phyloP scores from a whole-genome alignment of 2,113 vertebrate genomes.

The Xiphophorus hellerii region DNA sequence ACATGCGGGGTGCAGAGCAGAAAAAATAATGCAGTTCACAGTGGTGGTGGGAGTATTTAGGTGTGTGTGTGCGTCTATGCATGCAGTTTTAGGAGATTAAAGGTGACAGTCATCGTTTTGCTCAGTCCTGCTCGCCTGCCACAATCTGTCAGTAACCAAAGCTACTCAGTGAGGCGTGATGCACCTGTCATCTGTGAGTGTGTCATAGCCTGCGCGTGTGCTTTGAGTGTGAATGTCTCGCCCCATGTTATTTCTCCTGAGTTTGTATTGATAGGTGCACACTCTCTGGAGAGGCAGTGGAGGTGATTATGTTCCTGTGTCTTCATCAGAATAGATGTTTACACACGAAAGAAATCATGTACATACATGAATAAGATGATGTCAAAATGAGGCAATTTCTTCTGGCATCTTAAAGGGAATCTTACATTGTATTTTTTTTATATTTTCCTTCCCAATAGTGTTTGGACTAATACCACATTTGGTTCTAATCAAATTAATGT shows the following conservation, averaged over 20 bases:
- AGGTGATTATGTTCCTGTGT: not conserved
- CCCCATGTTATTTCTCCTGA: constrained; percentile 34
- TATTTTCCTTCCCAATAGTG: not conserved
- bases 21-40: constrained; percentile 25
- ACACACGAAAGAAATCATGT: not conserved
- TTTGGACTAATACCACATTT: not conserved
- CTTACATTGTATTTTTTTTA: not conserved
- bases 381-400: constrained; percentile 6
- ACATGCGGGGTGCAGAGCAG: constrained; percentile 47
- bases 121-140: constrained; percentile 76
- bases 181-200: constrained; percentile 65
- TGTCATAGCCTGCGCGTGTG: constrained; percentile 11
- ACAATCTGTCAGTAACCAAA: constrained; percentile 74
- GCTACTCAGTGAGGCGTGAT: constrained; percentile 61
- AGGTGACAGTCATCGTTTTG: constrained; percentile 74
- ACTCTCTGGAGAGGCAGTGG: constrained; percentile 16
- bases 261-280: constrained; percentile 35
- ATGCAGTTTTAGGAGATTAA: constrained; percentile 72
- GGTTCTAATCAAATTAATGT: not conserved
- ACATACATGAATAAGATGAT: constrained; percentile 10
- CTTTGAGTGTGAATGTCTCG: constrained; percentile 18
- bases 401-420: not conserved
- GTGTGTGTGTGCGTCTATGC: constrained; percentile 41
- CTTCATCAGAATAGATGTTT: constrained; percentile 3
- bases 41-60: constrained; percentile 30